These are phyloP conservation scores for Ctena decussata DNA, from an alignment of 2,888 invertebrate genomes.

Conservation along the genomic window DNA sequence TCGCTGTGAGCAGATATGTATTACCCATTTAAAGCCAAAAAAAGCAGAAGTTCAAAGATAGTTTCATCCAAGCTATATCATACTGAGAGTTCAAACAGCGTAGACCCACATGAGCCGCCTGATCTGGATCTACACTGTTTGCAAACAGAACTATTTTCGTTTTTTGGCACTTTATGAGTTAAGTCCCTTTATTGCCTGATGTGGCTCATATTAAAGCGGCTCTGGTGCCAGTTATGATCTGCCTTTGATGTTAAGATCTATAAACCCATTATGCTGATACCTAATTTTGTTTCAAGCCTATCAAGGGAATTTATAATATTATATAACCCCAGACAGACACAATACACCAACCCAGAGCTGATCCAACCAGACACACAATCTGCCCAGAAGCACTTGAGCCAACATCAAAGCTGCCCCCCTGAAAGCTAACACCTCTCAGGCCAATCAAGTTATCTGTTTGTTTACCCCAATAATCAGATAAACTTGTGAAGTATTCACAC, in stretches of 20 bases:
- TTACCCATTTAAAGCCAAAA: too few species aligned
- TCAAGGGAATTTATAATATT: conserved; percentile 2
- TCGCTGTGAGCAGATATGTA: too few species aligned
- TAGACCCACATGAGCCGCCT: too few species aligned
- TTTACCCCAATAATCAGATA: conserved; percentile 1
- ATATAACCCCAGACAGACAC: conserved; percentile 13
- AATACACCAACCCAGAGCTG: conserved; percentile 3
- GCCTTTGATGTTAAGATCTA: conserved; percentile 7
- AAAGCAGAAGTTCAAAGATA: too few species aligned
- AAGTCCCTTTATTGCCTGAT: too few species aligned
- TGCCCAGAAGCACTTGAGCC: conserved; percentile 5
- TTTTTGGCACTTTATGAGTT: too few species aligned
- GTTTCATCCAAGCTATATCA: too few species aligned
- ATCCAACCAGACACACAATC: conserved; percentile 5
- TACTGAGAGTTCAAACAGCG: too few species aligned
- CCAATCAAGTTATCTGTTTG: conserved; percentile 14
- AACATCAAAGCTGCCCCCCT: conserved; percentile 1
- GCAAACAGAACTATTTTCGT: too few species aligned
- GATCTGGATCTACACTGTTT: too few species aligned
- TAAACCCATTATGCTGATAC: conserved; percentile 13
- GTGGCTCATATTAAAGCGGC: not conserved
- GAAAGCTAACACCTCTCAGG: conserved; percentile 15
- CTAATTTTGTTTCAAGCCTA: conserved; percentile 16
- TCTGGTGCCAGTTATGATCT: not conserved
- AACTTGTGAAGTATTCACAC: conserved; percentile 16